Evolutionary conservation across 1,140 invertebrate species (phyloP).

Genomic region (Aphelenchoides avenae): DNA sequence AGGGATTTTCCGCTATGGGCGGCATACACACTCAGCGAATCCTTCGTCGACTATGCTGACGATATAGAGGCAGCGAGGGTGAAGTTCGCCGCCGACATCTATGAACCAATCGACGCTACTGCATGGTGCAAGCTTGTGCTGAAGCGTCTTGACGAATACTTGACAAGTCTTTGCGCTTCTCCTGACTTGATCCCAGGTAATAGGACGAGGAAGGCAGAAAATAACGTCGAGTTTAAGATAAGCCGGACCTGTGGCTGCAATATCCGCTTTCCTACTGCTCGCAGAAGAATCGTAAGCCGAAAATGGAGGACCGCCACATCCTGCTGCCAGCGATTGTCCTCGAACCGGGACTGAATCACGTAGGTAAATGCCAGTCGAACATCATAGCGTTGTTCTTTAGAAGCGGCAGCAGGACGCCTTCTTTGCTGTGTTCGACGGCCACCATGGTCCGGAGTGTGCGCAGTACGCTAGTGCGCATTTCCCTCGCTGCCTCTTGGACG

Average conservation of each 20-base stretch:
- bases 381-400: slow-evolving; percentile 3
- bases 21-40: neutral
- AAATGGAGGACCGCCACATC: slow-evolving; percentile 19
- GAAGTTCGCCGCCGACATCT: neutral
- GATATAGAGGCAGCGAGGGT: neutral
- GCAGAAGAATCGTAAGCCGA: slow-evolving; percentile 23
- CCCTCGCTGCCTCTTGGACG: neutral
- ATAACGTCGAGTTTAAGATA: slow-evolving; percentile 17
- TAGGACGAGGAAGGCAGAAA: no score
- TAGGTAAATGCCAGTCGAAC: neutral
- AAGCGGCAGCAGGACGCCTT: slow-evolving; percentile 11
- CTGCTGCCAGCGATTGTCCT: neutral
- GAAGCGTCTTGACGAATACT: neutral
- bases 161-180: neutral
- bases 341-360: slow-evolving; percentile 15
- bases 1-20: slow-evolving; percentile 17
- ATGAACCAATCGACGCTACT: neutral
- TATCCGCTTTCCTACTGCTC: neutral
- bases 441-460: slow-evolving; percentile 13
- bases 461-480: slow-evolving; percentile 20
- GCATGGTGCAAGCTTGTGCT: slow-evolving; percentile 11
- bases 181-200: slow-evolving; percentile 5
- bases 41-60: slow-evolving; percentile 7
- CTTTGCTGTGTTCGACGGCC: slow-evolving; percentile 27
- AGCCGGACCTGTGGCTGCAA: slow-evolving; percentile 6